Evolutionary conservation across 92 coral and sea anemone genomes (phyloP).

Genomic region (Actinernus sp.): DNA sequence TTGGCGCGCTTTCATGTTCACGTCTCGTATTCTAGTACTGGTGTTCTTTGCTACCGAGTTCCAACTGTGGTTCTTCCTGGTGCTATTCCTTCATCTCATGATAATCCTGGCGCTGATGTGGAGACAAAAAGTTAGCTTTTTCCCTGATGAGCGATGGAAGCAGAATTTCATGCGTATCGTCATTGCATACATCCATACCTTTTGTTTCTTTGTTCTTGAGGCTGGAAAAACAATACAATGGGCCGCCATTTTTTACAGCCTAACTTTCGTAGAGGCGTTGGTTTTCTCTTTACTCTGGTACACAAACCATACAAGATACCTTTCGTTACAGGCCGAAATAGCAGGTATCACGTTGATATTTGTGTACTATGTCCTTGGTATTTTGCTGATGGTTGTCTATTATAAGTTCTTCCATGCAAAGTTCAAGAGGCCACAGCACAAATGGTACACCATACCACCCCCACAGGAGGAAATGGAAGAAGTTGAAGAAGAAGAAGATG

Average conservation of each 20-base stretch:
- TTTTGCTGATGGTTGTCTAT: conserved; percentile 69
- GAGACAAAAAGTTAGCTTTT: conserved; percentile 71
- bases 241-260: conserved; percentile 65
- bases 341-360: conserved; percentile 71
- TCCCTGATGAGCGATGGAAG: conserved; percentile 57
- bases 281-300: conserved; percentile 76
- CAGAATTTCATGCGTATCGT: conserved; percentile 72
- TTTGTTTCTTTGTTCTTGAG: conserved; percentile 78
- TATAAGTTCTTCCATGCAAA: conserved; percentile 77
- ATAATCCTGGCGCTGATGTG: conserved; percentile 43
- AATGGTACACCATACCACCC: conserved; percentile 19
- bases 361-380: conserved; percentile 42
- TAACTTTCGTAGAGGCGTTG: conserved; percentile 64
- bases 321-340: conserved; percentile 58
- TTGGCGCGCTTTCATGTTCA: conserved; percentile 83
- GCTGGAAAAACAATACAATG: conserved; percentile 67
- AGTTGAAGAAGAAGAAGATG: conserved; percentile 8
- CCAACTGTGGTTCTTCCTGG: conserved; percentile 74
- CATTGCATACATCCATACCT: conserved; percentile 76
- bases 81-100: conserved; percentile 43
- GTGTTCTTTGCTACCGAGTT: conserved; percentile 87
- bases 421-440: conserved; percentile 71
- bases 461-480: conserved; percentile 40
- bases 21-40: conserved; percentile 73
- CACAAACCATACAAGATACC: conserved; percentile 46